Percentiles rank a stretch among this genome's conserved stretches.
Conservation (phyloP, 2,797 vertebrate species). For the Ispidina lecontei region DNA sequence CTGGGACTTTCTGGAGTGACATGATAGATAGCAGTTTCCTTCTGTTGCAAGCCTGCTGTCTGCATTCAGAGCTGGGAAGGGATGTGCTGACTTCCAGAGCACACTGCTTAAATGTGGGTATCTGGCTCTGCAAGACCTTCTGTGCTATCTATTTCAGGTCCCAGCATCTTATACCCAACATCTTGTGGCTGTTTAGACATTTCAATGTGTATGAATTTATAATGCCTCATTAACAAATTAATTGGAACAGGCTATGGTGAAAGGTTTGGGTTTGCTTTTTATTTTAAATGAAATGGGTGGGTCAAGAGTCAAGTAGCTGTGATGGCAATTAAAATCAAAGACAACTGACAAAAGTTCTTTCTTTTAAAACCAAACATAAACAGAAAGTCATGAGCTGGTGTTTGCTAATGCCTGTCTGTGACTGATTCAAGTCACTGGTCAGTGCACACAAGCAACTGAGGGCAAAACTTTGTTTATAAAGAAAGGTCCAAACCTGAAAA, state of each 20-base stretch:
- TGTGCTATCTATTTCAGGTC: constrained; percentile 8
- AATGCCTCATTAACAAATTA: background rate
- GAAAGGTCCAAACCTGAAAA: constrained; percentile 24
- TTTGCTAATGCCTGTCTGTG: background rate
- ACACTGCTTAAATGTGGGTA: background rate
- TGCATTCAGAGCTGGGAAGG: background rate
- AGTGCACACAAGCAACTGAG: background rate
- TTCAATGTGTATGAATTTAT: background rate
- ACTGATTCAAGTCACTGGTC: background rate
- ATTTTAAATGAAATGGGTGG: background rate
- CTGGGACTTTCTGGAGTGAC: constrained; percentile 61
- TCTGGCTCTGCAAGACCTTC: background rate
- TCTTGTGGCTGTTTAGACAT: background rate
- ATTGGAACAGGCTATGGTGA: background rate
- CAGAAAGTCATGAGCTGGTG: background rate
- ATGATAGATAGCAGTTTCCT: constrained; percentile 41
- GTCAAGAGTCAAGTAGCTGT: background rate
- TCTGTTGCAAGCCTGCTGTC: background rate
- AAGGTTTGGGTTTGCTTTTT: background rate
- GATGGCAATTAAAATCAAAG: background rate
- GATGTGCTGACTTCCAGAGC: background rate
- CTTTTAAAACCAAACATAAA: background rate
- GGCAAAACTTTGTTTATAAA: background rate
- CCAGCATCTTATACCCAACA: background rate
- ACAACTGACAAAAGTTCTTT: background rate